A percentile compares a stretch with the other conserved stretches of the same genome.
Conservation (phyloP, 2,113 vertebrate species). For the Mellivora capensis region DNA sequence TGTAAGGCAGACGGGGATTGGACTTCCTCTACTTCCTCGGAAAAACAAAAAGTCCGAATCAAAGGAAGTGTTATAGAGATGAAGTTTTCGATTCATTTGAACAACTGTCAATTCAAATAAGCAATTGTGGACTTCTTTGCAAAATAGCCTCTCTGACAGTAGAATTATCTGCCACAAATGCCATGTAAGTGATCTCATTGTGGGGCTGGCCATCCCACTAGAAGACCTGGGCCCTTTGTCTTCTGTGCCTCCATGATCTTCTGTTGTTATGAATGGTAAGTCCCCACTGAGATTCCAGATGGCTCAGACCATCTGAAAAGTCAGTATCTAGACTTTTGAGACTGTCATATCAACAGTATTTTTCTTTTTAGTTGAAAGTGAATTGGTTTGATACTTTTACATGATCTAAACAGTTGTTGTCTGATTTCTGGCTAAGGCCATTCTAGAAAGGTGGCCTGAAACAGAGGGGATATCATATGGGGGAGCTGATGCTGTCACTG, state of each 20-base stretch:
- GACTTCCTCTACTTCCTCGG: neutral
- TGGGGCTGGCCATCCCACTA: neutral
- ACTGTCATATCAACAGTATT: constrained; percentile 17
- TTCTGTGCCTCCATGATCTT: neutral
- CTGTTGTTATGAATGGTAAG: constrained; percentile 3
- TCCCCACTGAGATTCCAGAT: constrained; percentile 35
- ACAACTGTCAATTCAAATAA: neutral
- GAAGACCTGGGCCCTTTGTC: neutral
- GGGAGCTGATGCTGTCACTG: neutral
- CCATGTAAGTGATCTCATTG: neutral
- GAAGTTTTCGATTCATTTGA: neutral
- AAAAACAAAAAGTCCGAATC: neutral
- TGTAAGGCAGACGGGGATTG: neutral
- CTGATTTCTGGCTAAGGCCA: neutral
- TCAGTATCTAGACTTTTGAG: neutral
- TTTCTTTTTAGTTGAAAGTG: constrained; percentile 46
- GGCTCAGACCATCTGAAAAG: neutral
- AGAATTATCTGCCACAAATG: neutral
- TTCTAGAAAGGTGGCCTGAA: neutral
- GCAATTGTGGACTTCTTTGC: neutral
- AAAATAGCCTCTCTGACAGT: neutral
- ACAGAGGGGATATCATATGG: neutral
- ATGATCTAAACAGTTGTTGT: neutral
- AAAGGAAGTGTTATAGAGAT: neutral
- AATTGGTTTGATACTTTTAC: constrained; percentile 44